Conservation (phyloP, 2,113 vertebrate species). For the Muntiacus muntjak region DNA sequence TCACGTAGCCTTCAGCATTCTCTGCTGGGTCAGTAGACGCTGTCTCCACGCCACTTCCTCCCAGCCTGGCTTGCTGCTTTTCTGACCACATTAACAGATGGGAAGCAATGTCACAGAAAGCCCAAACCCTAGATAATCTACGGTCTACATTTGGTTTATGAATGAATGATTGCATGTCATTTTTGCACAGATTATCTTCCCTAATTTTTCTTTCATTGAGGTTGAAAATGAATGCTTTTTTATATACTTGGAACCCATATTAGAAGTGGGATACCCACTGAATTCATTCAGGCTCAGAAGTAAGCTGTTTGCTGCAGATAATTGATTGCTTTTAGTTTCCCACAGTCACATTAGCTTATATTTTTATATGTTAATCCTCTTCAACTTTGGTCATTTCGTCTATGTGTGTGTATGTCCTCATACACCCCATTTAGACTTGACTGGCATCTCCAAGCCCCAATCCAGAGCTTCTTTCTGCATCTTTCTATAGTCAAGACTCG, state of each 20-base stretch:
- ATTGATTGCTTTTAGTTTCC: conserved; percentile 45
- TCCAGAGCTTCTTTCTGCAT: not conserved
- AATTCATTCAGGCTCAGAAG: not conserved
- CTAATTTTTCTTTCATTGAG: not conserved
- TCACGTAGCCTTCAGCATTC: not conserved
- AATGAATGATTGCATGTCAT: not conserved
- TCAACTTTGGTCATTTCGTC: not conserved
- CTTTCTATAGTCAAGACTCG: not conserved
- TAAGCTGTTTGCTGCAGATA: not conserved
- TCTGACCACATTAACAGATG: not conserved
- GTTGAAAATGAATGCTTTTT: conserved; percentile 29
- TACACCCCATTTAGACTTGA: not conserved
- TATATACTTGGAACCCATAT: not conserved
- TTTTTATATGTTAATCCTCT: conserved; percentile 52
- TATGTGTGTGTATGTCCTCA: not conserved
- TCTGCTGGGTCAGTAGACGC: not conserved
- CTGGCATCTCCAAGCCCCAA: not conserved
- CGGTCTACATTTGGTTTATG: not conserved
- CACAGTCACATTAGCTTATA: not conserved
- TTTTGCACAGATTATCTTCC: conserved; percentile 19
- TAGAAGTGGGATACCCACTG: not conserved
- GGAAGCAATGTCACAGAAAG: not conserved
- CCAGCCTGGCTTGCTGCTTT: not conserved
- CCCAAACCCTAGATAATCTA: not conserved
- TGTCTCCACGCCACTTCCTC: not conserved